Evolutionary conservation across 2,888 invertebrate species (phyloP).

Genomic region (Nomada flava): DNA sequence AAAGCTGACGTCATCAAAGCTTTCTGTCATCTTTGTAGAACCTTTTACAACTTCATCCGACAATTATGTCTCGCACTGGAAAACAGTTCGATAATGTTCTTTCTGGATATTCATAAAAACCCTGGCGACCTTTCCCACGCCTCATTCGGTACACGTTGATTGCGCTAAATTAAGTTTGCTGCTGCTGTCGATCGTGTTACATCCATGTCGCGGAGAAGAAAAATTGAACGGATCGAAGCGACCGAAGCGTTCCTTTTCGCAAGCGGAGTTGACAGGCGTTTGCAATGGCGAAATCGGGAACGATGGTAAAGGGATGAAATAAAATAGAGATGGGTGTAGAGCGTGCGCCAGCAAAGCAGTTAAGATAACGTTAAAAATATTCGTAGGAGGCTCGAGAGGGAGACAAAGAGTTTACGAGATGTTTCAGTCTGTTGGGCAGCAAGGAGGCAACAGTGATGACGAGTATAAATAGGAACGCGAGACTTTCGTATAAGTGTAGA

Average conservation of each 20-base stretch:
- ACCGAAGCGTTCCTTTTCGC: conserved; percentile 1
- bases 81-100: not conserved
- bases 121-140: conserved; percentile 29
- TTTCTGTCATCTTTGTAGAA: not conserved
- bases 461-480: conserved; percentile 37
- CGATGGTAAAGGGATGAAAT: not conserved
- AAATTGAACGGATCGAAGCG: conserved; percentile 9
- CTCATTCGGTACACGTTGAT: conserved; percentile 39
- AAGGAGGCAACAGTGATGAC: not conserved
- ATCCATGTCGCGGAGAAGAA: not conserved
- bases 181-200: not conserved
- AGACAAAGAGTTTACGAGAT: not conserved
- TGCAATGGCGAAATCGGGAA: conserved; percentile 4
- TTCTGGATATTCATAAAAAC: not conserved
- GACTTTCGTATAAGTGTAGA: conserved; percentile 40
- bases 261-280: conserved; percentile 21
- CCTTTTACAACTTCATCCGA: not conserved
- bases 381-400: not conserved
- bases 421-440: not conserved
- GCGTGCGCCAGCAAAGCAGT: not conserved
- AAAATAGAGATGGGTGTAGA: not conserved
- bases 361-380: not conserved
- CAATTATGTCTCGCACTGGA: not conserved
- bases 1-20: not conserved
- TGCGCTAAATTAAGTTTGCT: conserved; percentile 21